Conservation (phyloP, 2,888 invertebrate species). For the Himalopsyche tibetana region DNA sequence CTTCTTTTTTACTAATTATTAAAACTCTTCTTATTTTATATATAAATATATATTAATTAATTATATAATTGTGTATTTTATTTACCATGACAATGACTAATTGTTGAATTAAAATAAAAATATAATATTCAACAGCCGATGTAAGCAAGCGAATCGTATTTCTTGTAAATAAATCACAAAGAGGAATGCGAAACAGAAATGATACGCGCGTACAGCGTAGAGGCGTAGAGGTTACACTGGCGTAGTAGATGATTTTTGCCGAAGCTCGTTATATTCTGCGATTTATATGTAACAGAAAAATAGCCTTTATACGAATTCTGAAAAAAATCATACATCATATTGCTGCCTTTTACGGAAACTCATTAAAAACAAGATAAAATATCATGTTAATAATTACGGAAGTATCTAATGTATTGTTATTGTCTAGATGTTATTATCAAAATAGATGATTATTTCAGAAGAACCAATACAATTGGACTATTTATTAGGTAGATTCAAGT, state of each 20-base stretch:
- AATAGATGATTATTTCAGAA: too few species aligned
- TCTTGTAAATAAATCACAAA: constrained; percentile 21
- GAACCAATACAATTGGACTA: too few species aligned
- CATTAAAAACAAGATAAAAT: too few species aligned
- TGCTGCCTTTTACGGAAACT: too few species aligned
- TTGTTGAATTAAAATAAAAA: not conserved
- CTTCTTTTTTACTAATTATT: not conserved
- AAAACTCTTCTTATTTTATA: not conserved
- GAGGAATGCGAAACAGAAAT: constrained; percentile 15
- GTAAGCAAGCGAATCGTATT: constrained; percentile 21
- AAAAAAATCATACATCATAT: not conserved
- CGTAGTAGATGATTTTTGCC: constrained; percentile 4
- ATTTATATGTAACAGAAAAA: not conserved
- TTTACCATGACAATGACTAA: not conserved
- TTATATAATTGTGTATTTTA: not conserved
- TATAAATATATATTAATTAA: too few species aligned
- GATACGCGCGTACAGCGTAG: not conserved
- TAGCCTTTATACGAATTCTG: not conserved
- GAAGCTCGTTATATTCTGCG: not conserved
- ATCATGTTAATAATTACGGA: too few species aligned
- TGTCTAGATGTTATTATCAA: too few species aligned
- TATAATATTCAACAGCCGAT: not conserved
- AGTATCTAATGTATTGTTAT: too few species aligned
- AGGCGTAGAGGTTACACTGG: not conserved
- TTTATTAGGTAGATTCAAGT: too few species aligned